Conservation (phyloP, 2,797 vertebrate species). For the Argyrosomus regius region DNA sequence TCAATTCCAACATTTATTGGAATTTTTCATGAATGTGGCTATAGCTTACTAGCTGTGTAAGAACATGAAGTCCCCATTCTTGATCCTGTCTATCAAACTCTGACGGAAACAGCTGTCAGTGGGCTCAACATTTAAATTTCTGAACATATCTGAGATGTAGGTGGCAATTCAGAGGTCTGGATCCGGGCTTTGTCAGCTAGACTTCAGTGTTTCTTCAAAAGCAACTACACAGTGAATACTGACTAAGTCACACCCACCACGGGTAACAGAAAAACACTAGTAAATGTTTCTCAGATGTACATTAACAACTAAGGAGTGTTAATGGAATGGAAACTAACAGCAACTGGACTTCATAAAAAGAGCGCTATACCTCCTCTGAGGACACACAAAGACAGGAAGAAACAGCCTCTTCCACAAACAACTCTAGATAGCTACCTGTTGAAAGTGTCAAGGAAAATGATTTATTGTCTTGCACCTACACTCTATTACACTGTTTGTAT, state of each 20-base stretch:
- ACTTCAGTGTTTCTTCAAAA: conserved; percentile 5
- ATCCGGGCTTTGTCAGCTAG: not conserved
- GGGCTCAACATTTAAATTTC: not conserved
- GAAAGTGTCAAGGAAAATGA: conserved; percentile 65
- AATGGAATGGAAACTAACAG: conserved; percentile 17
- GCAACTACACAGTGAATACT: not conserved
- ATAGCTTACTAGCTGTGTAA: not conserved
- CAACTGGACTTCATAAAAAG: conserved; percentile 9
- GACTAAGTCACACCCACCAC: not conserved
- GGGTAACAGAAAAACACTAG: not conserved
- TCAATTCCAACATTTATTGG: not conserved
- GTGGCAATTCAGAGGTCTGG: not conserved
- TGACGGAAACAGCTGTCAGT: not conserved
- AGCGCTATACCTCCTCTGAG: conserved; percentile 13
- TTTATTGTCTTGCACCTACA: conserved; percentile 59
- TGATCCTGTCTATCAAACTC: not conserved
- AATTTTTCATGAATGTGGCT: not conserved
- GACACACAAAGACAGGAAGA: conserved; percentile 29
- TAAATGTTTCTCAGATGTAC: not conserved
- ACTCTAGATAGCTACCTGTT: conserved; percentile 59
- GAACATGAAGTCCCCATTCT: not conserved
- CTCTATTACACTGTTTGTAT: conserved; percentile 67
- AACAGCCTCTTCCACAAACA: conserved; percentile 34
- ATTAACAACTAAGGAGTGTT: not conserved
- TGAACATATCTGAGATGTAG: not conserved